Conservation (phyloP, 2,888 invertebrate genomes). For the Glyphotaelius pellucidus region DNA sequence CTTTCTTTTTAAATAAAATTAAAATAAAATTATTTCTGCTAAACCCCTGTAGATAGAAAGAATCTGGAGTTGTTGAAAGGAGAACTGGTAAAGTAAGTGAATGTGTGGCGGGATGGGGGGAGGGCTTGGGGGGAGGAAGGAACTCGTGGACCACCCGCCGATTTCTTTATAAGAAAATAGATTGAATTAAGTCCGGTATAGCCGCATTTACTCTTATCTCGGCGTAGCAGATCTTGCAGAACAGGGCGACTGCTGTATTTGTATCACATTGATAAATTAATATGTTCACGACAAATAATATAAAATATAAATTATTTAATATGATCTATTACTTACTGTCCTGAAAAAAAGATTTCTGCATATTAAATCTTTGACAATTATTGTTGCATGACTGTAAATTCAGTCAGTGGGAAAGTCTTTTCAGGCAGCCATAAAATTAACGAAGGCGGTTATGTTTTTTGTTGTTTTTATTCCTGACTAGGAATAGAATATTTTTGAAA, state of each 20-base stretch:
- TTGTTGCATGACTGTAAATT: no score
- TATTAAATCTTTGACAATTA: no score
- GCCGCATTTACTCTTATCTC: constrained; percentile 63
- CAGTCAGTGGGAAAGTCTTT: no score
- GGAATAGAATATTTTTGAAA: no score
- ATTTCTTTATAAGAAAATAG: constrained; percentile 66
- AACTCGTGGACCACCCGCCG: constrained; percentile 58
- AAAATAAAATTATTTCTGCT: neutral
- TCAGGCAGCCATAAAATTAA: no score
- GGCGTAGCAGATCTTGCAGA: neutral
- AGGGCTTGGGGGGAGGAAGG: neutral
- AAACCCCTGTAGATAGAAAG: constrained; percentile 33
- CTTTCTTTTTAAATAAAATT: no score
- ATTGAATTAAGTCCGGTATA: constrained; percentile 65
- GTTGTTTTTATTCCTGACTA: no score
- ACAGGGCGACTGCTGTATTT: constrained; percentile 15
- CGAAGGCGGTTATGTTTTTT: no score
- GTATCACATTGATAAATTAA: neutral
- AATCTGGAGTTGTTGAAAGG: constrained; percentile 23
- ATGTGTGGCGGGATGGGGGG: constrained; percentile 35
- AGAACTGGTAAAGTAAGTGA: constrained; percentile 62
- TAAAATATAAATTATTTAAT: no score
- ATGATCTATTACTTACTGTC: no score
- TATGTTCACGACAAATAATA: no score
- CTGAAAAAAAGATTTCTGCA: no score